Conservation (phyloP, 2,797 vertebrate genomes). For the Tangara arthus region DNA sequence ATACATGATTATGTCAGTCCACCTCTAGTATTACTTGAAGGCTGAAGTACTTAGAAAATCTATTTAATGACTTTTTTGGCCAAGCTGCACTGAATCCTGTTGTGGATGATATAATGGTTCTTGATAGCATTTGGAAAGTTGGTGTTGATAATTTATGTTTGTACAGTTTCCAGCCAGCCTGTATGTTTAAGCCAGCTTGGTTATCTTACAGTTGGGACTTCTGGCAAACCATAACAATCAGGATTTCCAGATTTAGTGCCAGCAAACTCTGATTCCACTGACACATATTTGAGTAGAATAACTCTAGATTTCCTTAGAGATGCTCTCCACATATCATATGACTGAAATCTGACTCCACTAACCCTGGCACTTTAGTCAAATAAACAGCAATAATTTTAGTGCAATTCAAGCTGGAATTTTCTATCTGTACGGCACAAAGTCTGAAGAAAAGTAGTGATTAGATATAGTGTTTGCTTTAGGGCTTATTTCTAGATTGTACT, state of each 20-base stretch:
- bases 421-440: neutral
- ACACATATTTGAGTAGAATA: neutral
- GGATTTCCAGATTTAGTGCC: neutral
- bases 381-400: neutral
- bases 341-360: neutral
- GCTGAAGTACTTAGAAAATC: neutral
- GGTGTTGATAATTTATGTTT: neutral
- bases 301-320: neutral
- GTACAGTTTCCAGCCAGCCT: neutral
- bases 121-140: neutral
- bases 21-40: slow-evolving; percentile 20
- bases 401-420: neutral
- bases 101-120: neutral
- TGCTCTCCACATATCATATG: rapidly evolving
- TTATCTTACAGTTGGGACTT: neutral
- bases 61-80: neutral
- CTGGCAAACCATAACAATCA: neutral
- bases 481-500: neutral
- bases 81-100: neutral
- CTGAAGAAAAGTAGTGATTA: neutral
- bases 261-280: neutral
- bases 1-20: slow-evolving; percentile 35
- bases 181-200: neutral
- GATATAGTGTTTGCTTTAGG: neutral
- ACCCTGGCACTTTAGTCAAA: neutral